Evolutionary conservation across 2,888 invertebrate species (phyloP), one percentile per base, ranked within the genome.

Genomic region (Ormyrus thymus): DNA sequence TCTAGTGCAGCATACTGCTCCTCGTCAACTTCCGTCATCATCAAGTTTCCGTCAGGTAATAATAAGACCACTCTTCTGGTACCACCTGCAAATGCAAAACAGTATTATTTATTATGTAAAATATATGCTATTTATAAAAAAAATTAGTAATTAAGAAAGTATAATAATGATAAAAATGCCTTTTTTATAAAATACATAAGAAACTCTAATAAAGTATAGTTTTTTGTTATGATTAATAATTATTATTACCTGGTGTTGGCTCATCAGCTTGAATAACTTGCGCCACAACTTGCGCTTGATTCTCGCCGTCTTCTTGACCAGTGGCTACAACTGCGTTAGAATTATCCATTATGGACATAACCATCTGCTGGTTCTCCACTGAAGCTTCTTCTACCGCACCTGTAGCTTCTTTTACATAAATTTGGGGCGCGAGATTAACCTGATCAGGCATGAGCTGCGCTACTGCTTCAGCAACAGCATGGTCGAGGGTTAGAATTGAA

Each of bases 11-110:
- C 94, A 84, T 94, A 96, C 87, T 97, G 96, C 86, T 96, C 96
- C 85, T 95, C 96, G 84, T 96, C 95, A 81, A 97, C 94, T 90
- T 96, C 96, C 7, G 96, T 96, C 93, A 96, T 95, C 92, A 96
- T 96, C 80, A 96, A 92, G 86, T 95, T 95, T 81, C 96, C 96
- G 88, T 96, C 96, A 8, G 96, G 96, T 84, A 96, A 91, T 86
- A 96, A 91, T n/a, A 96, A 92, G 7, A 96, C 95, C 29, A 96
- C 96, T 88, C 95, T 93, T 85, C 96, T 92, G 29, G 95, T 96
- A 76, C 96, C 96, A 88, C 95, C 96, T 96, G 13, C 87, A 87
- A 83, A 83, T n/a, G 15, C 73, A 78, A 77, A 68, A 71, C 48
- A 80, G 58, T 9, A 71, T 66, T 55, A 58, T 48, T 50, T 43